Evolutionary conservation across 2,113 vertebrate species (phyloP), one percentile per base, ranked within the genome.

Genomic region (Phyllostomus hastatus): DNA sequence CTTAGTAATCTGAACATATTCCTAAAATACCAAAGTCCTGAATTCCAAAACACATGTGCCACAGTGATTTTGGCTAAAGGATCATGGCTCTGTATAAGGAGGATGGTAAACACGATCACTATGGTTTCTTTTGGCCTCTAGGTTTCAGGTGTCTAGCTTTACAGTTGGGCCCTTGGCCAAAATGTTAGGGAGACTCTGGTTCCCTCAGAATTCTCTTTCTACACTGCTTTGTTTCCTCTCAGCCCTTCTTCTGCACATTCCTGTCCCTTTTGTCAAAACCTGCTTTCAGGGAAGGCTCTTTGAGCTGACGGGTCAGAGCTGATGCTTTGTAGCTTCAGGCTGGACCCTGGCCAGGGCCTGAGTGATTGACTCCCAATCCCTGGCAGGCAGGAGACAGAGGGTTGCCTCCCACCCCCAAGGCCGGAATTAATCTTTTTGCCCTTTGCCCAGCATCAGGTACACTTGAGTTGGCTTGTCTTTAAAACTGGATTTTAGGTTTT

Each of bases 1-100:
- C 59, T 94, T 64, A 73, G 33, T 64, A 88, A 90, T 95, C 54
- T 57, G 90, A 89, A 93, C 52, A 46, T 92, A 80, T 33, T 96
- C 87, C 22, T 79, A 54, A 94, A 95, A 66, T 22, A 69, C 7
- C 26, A n/a, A 85, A 52, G 20, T 72, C 41, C n/a, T 82, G 54
- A 90, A 84, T 90, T 96, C 22, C 35, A 73, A 93, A 94, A 64
- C 17, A 54, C 15, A 78, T 31, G 79, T 89, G 79, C 4, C 14
- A 6, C 79, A 24, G 7, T 26, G n/a, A 31, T 86, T 82, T 85
- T 82, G 91, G 52, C 73, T 43, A 24, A 59, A 86, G 54, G 67
- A 59, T 28, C 2, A 0, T 50, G 48, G n/a, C 19, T 33, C 38
- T 17, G 15, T 35, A 41, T 6, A 41, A 46, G 28, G 46, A 93